Conservation (phyloP, 2,888 invertebrate species). For the Caenorhabditis sp. region DNA sequence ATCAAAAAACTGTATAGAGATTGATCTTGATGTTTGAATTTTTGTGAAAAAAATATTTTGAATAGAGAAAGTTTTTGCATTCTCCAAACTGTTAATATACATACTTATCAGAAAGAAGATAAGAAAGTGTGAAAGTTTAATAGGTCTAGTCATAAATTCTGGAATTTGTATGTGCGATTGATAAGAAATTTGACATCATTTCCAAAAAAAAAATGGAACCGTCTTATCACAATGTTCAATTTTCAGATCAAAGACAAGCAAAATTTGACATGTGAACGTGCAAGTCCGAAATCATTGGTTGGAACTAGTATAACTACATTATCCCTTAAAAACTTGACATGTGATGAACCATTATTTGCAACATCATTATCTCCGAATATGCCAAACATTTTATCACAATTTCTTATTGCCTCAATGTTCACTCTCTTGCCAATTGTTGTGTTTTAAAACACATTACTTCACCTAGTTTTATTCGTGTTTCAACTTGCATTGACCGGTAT, state of each 20-base stretch:
- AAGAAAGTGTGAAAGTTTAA: neutral
- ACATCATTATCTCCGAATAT: constrained; percentile 4
- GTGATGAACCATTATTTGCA: constrained; percentile 36
- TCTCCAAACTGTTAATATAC: neutral
- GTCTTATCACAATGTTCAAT: neutral
- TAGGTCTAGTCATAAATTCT: neutral
- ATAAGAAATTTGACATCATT: neutral
- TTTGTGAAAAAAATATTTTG: too few relatives aligned
- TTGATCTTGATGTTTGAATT: neutral
- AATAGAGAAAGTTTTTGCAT: neutral
- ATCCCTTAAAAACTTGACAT: constrained; percentile 42
- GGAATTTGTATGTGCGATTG: neutral
- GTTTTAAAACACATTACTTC: neutral
- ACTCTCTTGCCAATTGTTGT: constrained; percentile 7
- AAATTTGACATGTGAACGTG: constrained; percentile 58
- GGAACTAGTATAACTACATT: constrained; percentile 66
- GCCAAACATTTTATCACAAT: neutral
- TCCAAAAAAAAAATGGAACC: neutral
- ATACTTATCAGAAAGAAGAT: neutral
- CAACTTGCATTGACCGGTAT: constrained; percentile 33
- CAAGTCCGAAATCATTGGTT: constrained; percentile 58
- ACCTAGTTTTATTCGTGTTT: constrained; percentile 26
- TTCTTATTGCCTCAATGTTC: constrained; percentile 6
- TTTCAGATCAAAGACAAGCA: constrained; percentile 64
- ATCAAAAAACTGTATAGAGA: neutral